These are phyloP conservation scores for Heliconius congener DNA, from an alignment of 1,140 invertebrate genomes.

Conservation along the genomic window DNA sequence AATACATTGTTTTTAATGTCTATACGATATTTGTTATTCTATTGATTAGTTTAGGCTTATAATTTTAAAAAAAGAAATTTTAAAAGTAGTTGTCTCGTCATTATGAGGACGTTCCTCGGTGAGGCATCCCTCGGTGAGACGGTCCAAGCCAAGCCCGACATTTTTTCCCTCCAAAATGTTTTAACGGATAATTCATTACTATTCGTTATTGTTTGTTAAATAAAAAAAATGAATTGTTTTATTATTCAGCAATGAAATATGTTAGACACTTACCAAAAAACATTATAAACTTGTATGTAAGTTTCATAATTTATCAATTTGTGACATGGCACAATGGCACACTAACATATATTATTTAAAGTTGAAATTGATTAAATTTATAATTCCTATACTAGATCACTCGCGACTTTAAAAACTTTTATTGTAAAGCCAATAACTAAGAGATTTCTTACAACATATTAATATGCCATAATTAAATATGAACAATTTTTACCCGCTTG, in stretches of 20 bases:
- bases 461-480: slow-evolving; percentile 14
- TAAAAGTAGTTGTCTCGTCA: slow-evolving; percentile 17
- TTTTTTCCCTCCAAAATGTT: not conserved
- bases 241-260: no score
- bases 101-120: slow-evolving; percentile 22
- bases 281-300: no score
- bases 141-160: not conserved
- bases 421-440: no score
- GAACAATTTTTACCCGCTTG: not conserved
- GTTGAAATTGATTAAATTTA: no score
- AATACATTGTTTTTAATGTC: not conserved
- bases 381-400: no score
- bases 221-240: no score
- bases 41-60: not conserved
- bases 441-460: no score
- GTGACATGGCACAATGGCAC: no score
- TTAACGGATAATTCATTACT: not conserved
- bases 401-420: no score
- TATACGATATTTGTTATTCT: not conserved
- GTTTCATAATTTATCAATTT: no score
- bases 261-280: no score
- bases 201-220: not conserved
- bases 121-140: slow-evolving; percentile 13
- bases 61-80: not conserved
- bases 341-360: no score